These are phyloP conservation scores for Andrena haemorrhoa DNA, from an alignment of 2,888 invertebrate genomes.

Conservation along the genomic window DNA sequence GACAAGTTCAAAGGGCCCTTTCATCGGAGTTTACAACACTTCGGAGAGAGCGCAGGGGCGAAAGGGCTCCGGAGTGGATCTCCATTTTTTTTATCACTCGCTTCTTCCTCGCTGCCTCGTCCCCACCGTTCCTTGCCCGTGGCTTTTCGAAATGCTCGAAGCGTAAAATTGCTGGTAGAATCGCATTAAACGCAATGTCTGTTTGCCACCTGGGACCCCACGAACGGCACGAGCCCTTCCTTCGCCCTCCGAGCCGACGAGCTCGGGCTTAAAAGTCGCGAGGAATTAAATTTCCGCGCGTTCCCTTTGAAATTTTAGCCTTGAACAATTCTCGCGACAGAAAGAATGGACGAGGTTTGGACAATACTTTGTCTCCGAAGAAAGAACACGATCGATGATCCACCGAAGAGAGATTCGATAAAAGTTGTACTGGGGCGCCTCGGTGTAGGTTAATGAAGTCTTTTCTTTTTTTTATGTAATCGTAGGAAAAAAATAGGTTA, in stretches of 20 bases:
- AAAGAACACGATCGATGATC: background rate
- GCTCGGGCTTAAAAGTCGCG: background rate
- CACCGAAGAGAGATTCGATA: background rate
- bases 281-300: constrained; percentile 18
- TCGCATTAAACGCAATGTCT: constrained; percentile 77
- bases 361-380: background rate
- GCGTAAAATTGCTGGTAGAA: constrained; percentile 81
- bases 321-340: background rate
- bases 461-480: no score
- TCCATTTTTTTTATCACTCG: constrained; percentile 58
- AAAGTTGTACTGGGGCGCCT: background rate
- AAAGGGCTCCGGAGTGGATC: constrained; percentile 61
- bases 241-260: background rate
- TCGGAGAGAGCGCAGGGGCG: constrained; percentile 24
- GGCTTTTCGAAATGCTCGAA: constrained; percentile 76
- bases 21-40: constrained; percentile 68
- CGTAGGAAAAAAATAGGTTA: no score
- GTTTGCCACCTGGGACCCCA: constrained; percentile 66
- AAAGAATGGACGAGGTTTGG: background rate
- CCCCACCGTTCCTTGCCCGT: constrained; percentile 40
- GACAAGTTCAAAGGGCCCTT: constrained; percentile 70
- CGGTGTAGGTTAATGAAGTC: no score
- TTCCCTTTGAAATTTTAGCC: background rate
- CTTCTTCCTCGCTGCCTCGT: constrained; percentile 15
- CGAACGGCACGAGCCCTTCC: background rate